Evolutionary conservation across 1,140 invertebrate genomes (phyloP).

Genomic region (Chrysoperla carnea): DNA sequence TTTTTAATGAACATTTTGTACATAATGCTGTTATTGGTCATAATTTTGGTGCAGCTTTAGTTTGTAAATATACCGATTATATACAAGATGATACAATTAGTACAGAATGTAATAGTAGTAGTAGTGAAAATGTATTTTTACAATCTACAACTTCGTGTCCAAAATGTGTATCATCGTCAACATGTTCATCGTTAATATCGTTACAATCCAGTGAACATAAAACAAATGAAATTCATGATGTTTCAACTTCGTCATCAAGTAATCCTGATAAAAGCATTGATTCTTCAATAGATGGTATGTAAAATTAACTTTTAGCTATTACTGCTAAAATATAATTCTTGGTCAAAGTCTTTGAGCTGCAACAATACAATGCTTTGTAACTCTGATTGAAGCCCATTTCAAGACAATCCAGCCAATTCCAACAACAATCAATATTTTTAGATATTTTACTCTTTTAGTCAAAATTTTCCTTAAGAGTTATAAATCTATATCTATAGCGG

Average conservation of each 20-base stretch:
- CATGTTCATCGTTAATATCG: constrained; percentile 28
- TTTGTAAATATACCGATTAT: constrained; percentile 34
- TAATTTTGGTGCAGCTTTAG: constrained; percentile 46
- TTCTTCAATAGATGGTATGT: constrained; percentile 24
- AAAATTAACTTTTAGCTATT: constrained; percentile 21
- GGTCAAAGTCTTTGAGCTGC: constrained; percentile 6
- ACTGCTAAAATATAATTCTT: too few species aligned
- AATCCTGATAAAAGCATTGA: constrained; percentile 25
- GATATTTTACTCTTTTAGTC: too few species aligned
- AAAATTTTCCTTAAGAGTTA: too few species aligned
- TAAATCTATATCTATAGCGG: too few species aligned
- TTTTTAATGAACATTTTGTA: constrained; percentile 45
- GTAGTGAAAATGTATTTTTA: constrained; percentile 40
- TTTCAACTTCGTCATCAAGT: constrained; percentile 8
- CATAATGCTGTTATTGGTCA: constrained; percentile 42
- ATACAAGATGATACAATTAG: constrained; percentile 36
- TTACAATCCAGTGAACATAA: constrained; percentile 19
- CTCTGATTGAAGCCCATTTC: too few species aligned
- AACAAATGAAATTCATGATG: background rate
- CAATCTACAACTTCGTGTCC: constrained; percentile 31
- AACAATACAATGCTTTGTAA: constrained; percentile 28
- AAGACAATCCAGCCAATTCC: too few species aligned
- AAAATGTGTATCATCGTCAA: constrained; percentile 33
- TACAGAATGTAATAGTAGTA: constrained; percentile 23
- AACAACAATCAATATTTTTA: too few species aligned